phyloP scores from a whole-genome alignment of 1,140 invertebrate species.

The Drosophila pseudoobscura region DNA sequence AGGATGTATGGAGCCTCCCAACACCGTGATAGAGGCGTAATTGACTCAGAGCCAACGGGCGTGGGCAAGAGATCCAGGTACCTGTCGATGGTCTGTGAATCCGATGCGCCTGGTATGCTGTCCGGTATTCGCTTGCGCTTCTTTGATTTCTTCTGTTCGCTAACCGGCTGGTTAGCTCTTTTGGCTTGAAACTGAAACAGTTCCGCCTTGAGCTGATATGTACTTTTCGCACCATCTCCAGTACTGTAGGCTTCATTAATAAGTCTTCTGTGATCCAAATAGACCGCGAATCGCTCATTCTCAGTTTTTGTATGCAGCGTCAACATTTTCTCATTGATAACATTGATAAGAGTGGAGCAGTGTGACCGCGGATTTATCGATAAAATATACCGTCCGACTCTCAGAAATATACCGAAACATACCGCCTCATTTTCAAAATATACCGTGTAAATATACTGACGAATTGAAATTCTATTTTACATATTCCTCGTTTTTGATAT shows the following conservation, averaged over 20 bases:
- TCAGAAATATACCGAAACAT: too few species aligned
- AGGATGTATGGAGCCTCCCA: conserved; percentile 65
- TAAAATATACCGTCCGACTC: too few species aligned
- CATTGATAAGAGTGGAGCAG: too few species aligned
- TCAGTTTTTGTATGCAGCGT: conserved; percentile 30
- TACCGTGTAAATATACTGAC: too few species aligned
- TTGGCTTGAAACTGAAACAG: conserved; percentile 62
- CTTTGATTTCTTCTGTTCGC: background rate
- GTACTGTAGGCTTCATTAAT: conserved; percentile 53
- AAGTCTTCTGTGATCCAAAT: conserved; percentile 63
- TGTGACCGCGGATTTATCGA: too few species aligned
- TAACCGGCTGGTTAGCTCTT: background rate
- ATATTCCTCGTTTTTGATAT: too few species aligned
- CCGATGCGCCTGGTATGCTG: background rate
- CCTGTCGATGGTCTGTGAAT: conserved; percentile 9
- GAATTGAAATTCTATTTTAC: too few species aligned
- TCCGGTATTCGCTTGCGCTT: conserved; percentile 53
- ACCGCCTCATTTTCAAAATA: too few species aligned
- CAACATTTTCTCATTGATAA: conserved; percentile 34
- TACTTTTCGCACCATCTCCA: conserved; percentile 7
- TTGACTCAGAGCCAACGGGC: accelerated
- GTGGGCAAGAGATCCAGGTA: conserved; percentile 40
- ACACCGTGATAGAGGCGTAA: conserved; percentile 25
- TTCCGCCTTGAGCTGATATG: conserved; percentile 37
- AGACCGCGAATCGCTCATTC: conserved; percentile 24